phyloP scores from a whole-genome alignment of 53 echinoderm and acorn worm species.

The Paracentrotus lividus region DNA sequence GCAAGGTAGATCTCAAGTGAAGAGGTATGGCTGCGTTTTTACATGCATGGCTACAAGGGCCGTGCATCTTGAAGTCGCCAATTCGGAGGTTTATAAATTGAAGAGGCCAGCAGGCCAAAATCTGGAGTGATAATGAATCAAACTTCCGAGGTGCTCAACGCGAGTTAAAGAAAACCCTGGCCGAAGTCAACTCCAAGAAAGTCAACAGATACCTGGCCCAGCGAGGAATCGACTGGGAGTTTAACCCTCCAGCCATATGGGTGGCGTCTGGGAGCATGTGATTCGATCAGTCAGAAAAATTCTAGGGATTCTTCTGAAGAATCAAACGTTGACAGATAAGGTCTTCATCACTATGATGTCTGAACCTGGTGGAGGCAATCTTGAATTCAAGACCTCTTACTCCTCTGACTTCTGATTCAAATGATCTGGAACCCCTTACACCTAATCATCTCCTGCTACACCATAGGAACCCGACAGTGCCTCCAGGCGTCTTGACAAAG shows the following conservation, averaged over 20 bases:
- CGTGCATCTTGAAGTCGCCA: too few relatives aligned
- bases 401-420: constrained; percentile 57
- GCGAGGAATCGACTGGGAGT: constrained; percentile 75
- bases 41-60: too few relatives aligned
- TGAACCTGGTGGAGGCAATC: constrained; percentile 77
- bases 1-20: constrained; percentile 63
- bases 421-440: constrained; percentile 67
- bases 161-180: too few relatives aligned
- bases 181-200: constrained; percentile 56
- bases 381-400: constrained; percentile 78
- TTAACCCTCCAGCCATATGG: constrained; percentile 78
- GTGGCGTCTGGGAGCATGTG: constrained; percentile 74
- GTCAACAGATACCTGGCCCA: constrained; percentile 29
- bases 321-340: constrained; percentile 68
- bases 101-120: constrained; percentile 43
- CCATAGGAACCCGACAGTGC: neutral
- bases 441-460: constrained; percentile 72
- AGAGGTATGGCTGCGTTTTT: constrained; percentile 52
- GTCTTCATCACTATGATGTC: constrained; percentile 56
- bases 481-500: constrained; percentile 67
- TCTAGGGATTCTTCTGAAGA: constrained; percentile 43
- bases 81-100: too few relatives aligned
- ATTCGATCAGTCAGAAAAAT: constrained; percentile 60
- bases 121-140: constrained; percentile 68
- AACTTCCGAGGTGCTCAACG: constrained; percentile 70